Evolutionary conservation across 2,113 vertebrate genomes (phyloP).

Genomic region (Oncorhynchus gorbuscha): DNA sequence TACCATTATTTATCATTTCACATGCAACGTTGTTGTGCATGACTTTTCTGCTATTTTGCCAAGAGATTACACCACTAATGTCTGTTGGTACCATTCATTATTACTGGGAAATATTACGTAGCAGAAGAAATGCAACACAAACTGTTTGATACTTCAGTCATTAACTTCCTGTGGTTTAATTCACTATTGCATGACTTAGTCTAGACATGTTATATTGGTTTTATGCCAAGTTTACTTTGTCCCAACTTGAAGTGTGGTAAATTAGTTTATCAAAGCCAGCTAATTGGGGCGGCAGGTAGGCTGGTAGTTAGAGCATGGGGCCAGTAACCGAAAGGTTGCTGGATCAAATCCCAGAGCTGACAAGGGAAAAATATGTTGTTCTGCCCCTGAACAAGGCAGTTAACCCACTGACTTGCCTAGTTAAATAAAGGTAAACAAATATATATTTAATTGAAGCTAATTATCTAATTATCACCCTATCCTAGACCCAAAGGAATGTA

Average conservation of each 20-base stretch:
- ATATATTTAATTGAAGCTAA: neutral
- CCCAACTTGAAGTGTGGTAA: neutral
- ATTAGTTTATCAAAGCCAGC: neutral
- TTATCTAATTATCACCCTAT: neutral
- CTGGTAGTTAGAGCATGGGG: no score
- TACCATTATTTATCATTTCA: no score
- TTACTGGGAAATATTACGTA: neutral
- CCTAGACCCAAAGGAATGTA: neutral
- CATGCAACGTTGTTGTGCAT: no score
- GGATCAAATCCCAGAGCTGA: no score
- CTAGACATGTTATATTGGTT: neutral
- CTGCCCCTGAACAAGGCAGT: no score
- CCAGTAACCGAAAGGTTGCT: no score
- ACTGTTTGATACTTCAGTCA: neutral
- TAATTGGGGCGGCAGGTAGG: neutral
- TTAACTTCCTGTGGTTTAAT: neutral
- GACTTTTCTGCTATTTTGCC: no score
- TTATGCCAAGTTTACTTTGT: neutral
- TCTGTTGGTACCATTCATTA: neutral
- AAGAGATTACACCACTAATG: no score
- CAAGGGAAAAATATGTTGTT: no score
- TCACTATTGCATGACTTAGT: neutral
- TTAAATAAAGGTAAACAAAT: no score
- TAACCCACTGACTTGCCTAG: no score
- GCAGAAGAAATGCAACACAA: neutral